phyloP scores from a whole-genome alignment of 2,797 vertebrate genomes.

The Malacoctenus gilli region DNA sequence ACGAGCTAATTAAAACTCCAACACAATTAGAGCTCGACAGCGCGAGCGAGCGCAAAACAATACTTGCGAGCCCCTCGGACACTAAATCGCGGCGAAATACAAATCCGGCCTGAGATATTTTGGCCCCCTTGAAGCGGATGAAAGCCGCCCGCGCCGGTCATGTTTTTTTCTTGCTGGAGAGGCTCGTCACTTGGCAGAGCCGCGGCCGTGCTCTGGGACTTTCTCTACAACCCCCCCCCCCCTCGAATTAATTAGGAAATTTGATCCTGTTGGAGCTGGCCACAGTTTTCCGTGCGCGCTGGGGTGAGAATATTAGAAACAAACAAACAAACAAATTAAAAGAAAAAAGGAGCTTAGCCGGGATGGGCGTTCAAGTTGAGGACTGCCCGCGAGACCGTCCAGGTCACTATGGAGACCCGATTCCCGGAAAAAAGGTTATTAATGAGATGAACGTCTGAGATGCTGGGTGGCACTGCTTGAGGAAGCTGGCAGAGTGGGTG shows the following conservation, averaged over 20 bases:
- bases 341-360: too few species aligned
- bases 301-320: not conserved
- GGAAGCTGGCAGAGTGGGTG: too few species aligned
- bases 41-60: not conserved
- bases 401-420: too few species aligned
- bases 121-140: conserved; percentile 6
- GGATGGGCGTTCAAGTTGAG: not conserved
- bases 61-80: not conserved
- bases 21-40: not conserved
- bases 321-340: too few species aligned
- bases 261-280: conserved; percentile 11
- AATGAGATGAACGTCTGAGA: too few species aligned
- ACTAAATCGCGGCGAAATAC: conserved; percentile 1
- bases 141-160: conserved; percentile 1
- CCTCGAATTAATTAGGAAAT: conserved; percentile 21
- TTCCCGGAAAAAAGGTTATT: too few species aligned
- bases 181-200: conserved; percentile 10
- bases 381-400: not conserved
- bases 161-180: conserved; percentile 23
- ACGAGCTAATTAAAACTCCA: too few species aligned
- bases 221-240: conserved; percentile 25
- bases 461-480: too few species aligned
- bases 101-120: conserved; percentile 2
- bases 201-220: conserved; percentile 8
- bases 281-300: conserved; percentile 3